Conservation (phyloP, 1,140 invertebrate genomes). For the Ylistrum balloti region DNA sequence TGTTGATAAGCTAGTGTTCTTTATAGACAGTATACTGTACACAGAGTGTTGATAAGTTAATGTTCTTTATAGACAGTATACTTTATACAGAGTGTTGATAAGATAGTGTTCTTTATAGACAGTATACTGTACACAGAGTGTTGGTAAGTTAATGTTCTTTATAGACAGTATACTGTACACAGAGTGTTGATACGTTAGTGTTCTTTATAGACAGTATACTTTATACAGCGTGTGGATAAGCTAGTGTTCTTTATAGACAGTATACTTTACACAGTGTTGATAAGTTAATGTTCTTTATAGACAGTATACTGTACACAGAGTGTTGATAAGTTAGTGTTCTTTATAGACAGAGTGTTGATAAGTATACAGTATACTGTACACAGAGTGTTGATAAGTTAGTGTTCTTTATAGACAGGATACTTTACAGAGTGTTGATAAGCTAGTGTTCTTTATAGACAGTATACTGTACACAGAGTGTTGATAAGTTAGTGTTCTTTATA, state of each 20-base stretch:
- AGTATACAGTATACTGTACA: slow-evolving; percentile 1
- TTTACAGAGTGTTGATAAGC: background rate
- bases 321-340: background rate
- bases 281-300: background rate
- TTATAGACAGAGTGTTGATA: slow-evolving; percentile 21
- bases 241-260: background rate
- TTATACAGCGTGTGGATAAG: background rate
- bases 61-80: background rate
- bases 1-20: background rate
- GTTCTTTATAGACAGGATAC: background rate
- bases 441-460: background rate
- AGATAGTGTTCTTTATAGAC: background rate
- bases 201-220: background rate
- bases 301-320: background rate
- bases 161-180: background rate
- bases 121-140: background rate
- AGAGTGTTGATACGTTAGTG: background rate
- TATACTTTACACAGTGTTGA: background rate
- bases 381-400: background rate
- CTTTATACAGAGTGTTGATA: background rate
- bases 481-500: background rate
- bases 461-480: background rate
- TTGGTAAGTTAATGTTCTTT: background rate
- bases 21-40: background rate
- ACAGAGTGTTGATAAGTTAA: background rate